Evolutionary conservation across 2,113 vertebrate species (phyloP).

Genomic region (Atherinomorus stipes): DNA sequence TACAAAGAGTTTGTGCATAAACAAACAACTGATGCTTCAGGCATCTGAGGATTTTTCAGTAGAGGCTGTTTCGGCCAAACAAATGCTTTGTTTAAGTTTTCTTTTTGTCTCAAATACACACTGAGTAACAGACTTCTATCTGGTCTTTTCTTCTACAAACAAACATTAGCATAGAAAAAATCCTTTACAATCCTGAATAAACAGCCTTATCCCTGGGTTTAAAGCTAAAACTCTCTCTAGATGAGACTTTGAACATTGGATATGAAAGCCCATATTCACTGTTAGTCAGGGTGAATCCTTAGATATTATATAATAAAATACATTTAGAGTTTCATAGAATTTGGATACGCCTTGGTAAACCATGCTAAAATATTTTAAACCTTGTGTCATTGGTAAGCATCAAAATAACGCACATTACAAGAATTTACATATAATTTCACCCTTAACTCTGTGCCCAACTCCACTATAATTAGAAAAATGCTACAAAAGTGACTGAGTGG

Average conservation of each 20-base stretch:
- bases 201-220: slow-evolving; percentile 32
- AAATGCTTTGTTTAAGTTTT: slow-evolving; percentile 3
- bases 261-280: slow-evolving; percentile 38
- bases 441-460: too few relatives aligned
- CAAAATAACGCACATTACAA: too few relatives aligned
- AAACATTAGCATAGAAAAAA: slow-evolving; percentile 51
- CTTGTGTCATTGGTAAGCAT: too few relatives aligned
- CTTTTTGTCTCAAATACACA: slow-evolving; percentile 12
- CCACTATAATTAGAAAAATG: too few relatives aligned
- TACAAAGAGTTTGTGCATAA: not conserved
- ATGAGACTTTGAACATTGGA: slow-evolving; percentile 40
- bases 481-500: too few relatives aligned
- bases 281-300: slow-evolving; percentile 2
- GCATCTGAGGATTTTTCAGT: slow-evolving; percentile 13
- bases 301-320: slow-evolving; percentile 23
- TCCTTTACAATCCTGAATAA: slow-evolving; percentile 31
- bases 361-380: not conserved
- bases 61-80: slow-evolving; percentile 15
- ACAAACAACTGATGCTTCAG: not conserved
- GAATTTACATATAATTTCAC: too few relatives aligned
- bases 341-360: not conserved
- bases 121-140: slow-evolving; percentile 20
- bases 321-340: slow-evolving; percentile 28
- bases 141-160: slow-evolving; percentile 43
- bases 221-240: slow-evolving; percentile 25